Evolutionary conservation across 37 sponge, comb jelly and placozoan species (phyloP).

Genomic region (Diacarnus erythraeanus): DNA sequence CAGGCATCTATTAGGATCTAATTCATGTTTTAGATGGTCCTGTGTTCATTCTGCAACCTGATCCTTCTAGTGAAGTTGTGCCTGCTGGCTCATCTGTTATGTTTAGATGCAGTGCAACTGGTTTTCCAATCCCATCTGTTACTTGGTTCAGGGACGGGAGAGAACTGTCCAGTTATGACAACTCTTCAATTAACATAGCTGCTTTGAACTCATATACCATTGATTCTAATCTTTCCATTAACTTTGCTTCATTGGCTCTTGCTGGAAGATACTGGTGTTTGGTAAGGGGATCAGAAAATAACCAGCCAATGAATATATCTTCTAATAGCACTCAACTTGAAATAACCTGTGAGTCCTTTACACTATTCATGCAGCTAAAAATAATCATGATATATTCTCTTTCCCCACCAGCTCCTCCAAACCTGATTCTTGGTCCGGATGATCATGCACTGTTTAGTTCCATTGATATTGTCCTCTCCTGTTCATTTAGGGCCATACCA

Average conservation of each 20-base stretch:
- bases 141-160: slow-evolving; percentile 4
- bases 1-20: background rate
- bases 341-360: background rate
- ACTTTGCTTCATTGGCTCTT: background rate
- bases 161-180: background rate
- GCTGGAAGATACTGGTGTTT: background rate
- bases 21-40: background rate
- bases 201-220: background rate
- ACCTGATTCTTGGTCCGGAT: background rate
- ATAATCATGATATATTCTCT: too few species aligned
- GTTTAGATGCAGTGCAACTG: slow-evolving; percentile 9
- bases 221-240: background rate
- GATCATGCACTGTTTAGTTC: background rate
- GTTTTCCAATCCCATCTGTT: slow-evolving; percentile 8
- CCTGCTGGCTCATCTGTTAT: background rate
- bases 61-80: background rate
- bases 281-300: background rate
- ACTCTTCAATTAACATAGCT: background rate
- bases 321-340: background rate
- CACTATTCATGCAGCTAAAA: too few species aligned
- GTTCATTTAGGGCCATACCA: background rate
- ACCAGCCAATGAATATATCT: background rate
- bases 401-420: background rate
- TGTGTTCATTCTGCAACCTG: background rate
- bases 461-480: background rate